Evolutionary conservation across 2,888 invertebrate genomes (phyloP).

Genomic region (Mellilla xanthometata): DNA sequence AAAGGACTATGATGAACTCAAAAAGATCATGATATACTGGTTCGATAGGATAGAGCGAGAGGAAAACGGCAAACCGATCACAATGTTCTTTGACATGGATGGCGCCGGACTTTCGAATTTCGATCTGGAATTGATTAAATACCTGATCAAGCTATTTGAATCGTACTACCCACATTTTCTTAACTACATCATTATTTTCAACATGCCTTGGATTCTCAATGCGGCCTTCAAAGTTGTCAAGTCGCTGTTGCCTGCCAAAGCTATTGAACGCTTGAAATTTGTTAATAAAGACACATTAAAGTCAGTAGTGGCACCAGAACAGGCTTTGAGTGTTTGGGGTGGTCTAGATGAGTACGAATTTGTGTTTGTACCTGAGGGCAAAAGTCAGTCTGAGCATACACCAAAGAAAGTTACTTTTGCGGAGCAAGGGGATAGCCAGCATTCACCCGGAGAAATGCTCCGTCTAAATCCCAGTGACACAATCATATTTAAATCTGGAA

Average conservation of each 20-base stretch:
- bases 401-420: slow-evolving; percentile 76
- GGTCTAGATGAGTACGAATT: slow-evolving; percentile 89
- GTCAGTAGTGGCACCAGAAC: slow-evolving; percentile 88
- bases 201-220: slow-evolving; percentile 97
- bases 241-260: slow-evolving; percentile 92
- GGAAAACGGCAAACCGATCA: slow-evolving; percentile 89
- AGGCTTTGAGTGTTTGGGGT: slow-evolving; percentile 91
- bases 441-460: slow-evolving; percentile 81
- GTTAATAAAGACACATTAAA: slow-evolving; percentile 88
- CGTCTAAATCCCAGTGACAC: slow-evolving; percentile 86
- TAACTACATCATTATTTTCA: slow-evolving; percentile 94
- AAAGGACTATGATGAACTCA: slow-evolving; percentile 88
- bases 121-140: slow-evolving; percentile 96
- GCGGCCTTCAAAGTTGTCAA: slow-evolving; percentile 96
- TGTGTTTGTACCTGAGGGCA: slow-evolving; percentile 86
- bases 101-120: slow-evolving; percentile 93
- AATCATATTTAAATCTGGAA: slow-evolving; percentile 86
- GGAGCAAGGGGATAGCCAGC: slow-evolving; percentile 59
- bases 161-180: slow-evolving; percentile 93
- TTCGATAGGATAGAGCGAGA: slow-evolving; percentile 90
- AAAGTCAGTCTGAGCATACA: slow-evolving; percentile 55
- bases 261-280: slow-evolving; percentile 94
- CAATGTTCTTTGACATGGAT: slow-evolving; percentile 95
- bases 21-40: slow-evolving; percentile 93
- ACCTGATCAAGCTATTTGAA: slow-evolving; percentile 93